These are phyloP conservation scores for Enteromius anoplus DNA, from an alignment of 2,797 vertebrate species.

Conservation along the genomic window DNA sequence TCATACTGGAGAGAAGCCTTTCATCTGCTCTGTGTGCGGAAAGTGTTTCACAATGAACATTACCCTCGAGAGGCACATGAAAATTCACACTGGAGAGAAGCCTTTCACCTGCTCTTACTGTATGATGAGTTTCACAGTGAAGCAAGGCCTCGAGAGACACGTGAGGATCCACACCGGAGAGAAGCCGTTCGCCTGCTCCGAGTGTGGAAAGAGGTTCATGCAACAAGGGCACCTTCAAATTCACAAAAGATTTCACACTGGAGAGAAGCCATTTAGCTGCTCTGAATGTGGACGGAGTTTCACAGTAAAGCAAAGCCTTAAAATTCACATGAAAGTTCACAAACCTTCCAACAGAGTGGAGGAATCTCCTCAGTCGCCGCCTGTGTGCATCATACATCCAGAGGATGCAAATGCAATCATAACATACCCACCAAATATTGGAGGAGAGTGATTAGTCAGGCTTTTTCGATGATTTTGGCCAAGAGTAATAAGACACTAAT, in stretches of 20 bases:
- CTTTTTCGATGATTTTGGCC: not conserved
- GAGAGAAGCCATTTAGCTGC: constrained; percentile 13
- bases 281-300: not conserved
- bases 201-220: not conserved
- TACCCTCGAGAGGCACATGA: not conserved
- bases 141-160: not conserved
- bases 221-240: not conserved
- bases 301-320: not conserved
- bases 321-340: constrained; percentile 9
- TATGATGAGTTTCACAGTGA: not conserved
- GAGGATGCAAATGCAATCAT: not conserved
- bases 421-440: not conserved
- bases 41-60: not conserved
- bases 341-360: not conserved
- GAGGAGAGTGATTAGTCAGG: not conserved
- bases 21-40: not conserved
- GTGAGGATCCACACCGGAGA: not conserved
- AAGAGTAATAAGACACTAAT: too few relatives aligned
- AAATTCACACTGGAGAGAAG: not conserved
- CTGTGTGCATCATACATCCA: not conserved
- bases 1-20: not conserved
- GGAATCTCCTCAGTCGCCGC: not conserved
- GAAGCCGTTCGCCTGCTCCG: not conserved
- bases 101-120: not conserved
- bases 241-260: constrained; percentile 20